Conservation (phyloP, 2,888 invertebrate genomes). For the Bhutanitis thaidina region DNA sequence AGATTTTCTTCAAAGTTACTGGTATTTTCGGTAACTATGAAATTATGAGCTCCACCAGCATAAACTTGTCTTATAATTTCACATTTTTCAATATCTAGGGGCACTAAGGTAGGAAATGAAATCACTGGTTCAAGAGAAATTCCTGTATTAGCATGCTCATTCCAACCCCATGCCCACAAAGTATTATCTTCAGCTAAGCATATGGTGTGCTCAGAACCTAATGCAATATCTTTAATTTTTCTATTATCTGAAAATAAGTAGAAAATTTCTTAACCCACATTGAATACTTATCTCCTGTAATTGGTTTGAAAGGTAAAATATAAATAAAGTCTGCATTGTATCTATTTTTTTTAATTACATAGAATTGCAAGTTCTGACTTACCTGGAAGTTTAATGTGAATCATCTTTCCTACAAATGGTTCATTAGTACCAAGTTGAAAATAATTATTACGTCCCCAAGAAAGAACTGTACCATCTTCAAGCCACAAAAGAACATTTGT, state of each 20-base stretch:
- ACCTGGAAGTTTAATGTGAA: constrained; percentile 60
- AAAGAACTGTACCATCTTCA: constrained; percentile 81
- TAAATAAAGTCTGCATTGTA: no score
- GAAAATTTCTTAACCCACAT: no score
- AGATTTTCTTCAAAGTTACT: background rate
- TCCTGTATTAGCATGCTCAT: constrained; percentile 93
- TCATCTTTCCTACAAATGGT: constrained; percentile 48
- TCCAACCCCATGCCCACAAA: constrained; percentile 93
- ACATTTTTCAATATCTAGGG: constrained; percentile 33
- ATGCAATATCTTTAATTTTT: constrained; percentile 77
- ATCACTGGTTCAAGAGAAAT: constrained; percentile 58
- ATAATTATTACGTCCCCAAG: constrained; percentile 91
- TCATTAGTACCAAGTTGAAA: constrained; percentile 84
- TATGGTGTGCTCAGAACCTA: constrained; percentile 90
- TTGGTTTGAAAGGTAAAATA: no score
- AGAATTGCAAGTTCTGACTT: no score
- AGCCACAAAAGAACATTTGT: constrained; percentile 85
- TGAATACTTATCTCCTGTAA: no score
- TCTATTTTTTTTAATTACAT: no score
- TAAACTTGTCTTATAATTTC: constrained; percentile 48
- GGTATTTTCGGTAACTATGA: constrained; percentile 43
- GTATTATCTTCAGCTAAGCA: constrained; percentile 82
- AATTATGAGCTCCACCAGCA: constrained; percentile 71
- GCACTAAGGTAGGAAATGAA: constrained; percentile 49
- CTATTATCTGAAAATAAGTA: constrained; percentile 54